Evolutionary conservation across 2,797 vertebrate genomes (phyloP).

Genomic region (Gymnoscopelus braueri): DNA sequence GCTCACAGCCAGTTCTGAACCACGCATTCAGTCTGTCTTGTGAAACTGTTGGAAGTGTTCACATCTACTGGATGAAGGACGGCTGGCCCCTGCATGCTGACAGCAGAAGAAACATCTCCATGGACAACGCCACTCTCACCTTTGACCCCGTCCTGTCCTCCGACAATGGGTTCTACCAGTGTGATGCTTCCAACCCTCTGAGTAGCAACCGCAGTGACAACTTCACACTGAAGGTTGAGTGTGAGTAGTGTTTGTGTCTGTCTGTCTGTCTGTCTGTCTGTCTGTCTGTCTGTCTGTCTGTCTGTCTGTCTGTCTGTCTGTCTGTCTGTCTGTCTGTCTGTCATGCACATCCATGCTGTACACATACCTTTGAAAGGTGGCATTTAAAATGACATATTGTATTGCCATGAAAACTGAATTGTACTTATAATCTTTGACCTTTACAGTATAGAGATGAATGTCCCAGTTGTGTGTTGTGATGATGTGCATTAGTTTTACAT

Average conservation of each 20-base stretch:
- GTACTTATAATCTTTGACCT: too few species aligned
- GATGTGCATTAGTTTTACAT: too few species aligned
- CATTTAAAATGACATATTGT: too few species aligned
- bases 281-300: too few species aligned
- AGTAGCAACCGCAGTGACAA: constrained; percentile 20
- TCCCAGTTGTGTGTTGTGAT: too few species aligned
- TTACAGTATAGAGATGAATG: too few species aligned
- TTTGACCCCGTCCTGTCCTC: constrained; percentile 39
- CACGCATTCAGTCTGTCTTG: constrained; percentile 45
- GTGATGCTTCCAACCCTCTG: constrained; percentile 39
- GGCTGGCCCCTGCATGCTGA: constrained; percentile 4
- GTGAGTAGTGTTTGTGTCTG: constrained; percentile 37
- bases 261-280: too few species aligned
- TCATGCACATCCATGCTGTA: too few species aligned
- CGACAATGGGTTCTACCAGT: constrained; percentile 43
- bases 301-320: too few species aligned
- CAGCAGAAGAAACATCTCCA: constrained; percentile 20
- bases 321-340: background rate
- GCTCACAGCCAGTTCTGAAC: constrained; percentile 36
- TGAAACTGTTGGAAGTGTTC: constrained; percentile 24
- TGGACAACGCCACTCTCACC: constrained; percentile 44
- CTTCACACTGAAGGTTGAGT: constrained; percentile 32
- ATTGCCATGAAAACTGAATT: too few species aligned
- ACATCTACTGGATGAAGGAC: constrained; percentile 38
- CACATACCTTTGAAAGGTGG: too few species aligned